Base-by-base conservation (phyloP, 2,113 vertebrate species). In the Ptilonorhynchus violaceus region DNA sequence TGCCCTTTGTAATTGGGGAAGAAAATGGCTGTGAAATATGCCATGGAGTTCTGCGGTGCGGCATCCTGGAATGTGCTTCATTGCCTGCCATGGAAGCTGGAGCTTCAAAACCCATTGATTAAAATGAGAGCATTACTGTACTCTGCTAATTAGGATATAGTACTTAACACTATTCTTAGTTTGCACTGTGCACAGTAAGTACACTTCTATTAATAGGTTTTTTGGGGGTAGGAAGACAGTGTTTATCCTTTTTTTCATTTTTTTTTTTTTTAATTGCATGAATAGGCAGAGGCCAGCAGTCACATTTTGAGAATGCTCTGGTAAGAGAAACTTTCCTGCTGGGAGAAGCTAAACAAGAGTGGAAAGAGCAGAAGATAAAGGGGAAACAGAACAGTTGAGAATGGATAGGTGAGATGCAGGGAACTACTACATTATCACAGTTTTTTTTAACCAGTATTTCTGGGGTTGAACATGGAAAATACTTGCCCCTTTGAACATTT, bases 61-160 rank as follows among this genome's bases (percentile, higher is more conserved):
- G 60, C 76, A 55, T 82, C 55, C 58, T 9, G 5, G 93, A 88
- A 84, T n/a, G 30, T 33, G 7, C 47, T 86, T 84, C 59, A n/a
- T 28, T 83, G 59, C 23, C 9, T 52, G 22, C 13, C 16, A 39
- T 11, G 47, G 55, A 59, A 95, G 79, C 88, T 74, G 67, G 63
- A 62, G 81, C 83, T 92, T 66, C 49, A 69, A 88, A 92, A 22
- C 59, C 60, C 47, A 75, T 75, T 91, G 86, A 92, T 92, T 91
- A 91, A 89, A 89, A 95, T 52, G 35, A 93, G 13, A 92, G 15
- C 76, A 52, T 67, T 88, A 21, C 42, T 81, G 35, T 69, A 78
- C 52, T 31, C 39, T 77, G 41, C 46, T 95, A 96, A 93, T 97
- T 92, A 91, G 46, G 47, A 80, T 86, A 50, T 15, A 81, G 68